These are phyloP conservation scores for Martes martes DNA, from an alignment of 2,113 vertebrate genomes.

Conservation along the genomic window DNA sequence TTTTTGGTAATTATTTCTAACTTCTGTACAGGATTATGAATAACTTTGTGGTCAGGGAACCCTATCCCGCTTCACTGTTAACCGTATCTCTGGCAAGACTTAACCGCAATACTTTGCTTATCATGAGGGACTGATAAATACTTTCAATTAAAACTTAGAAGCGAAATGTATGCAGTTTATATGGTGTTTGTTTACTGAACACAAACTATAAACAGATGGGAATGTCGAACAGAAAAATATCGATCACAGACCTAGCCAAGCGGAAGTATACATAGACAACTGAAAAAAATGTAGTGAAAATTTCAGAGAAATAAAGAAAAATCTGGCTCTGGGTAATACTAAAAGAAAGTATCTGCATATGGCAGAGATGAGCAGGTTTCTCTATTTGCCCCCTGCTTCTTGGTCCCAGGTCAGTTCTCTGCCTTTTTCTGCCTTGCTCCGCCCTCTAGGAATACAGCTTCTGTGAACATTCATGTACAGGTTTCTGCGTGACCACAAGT, in stretches of 20 bases:
- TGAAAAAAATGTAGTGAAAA: not conserved
- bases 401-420: not conserved
- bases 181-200: not conserved
- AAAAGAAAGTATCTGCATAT: not conserved
- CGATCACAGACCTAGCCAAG: not conserved
- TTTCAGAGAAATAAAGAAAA: not conserved
- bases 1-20: not conserved
- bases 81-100: not conserved
- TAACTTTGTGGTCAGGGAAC: not conserved
- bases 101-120: not conserved
- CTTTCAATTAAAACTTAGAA: not conserved
- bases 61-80: not conserved
- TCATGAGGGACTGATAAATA: not conserved
- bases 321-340: not conserved
- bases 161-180: not conserved
- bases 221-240: constrained; percentile 33
- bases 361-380: not conserved
- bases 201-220: not conserved
- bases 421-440: not conserved
- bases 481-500: not conserved
- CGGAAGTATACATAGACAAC: not conserved
- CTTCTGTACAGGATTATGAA: not conserved
- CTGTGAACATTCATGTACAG: not conserved
- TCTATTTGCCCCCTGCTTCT: not conserved
- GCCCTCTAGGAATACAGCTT: not conserved